Evolutionary conservation across 2,113 vertebrate genomes (phyloP).

Genomic region (Struthidea cinerea): DNA sequence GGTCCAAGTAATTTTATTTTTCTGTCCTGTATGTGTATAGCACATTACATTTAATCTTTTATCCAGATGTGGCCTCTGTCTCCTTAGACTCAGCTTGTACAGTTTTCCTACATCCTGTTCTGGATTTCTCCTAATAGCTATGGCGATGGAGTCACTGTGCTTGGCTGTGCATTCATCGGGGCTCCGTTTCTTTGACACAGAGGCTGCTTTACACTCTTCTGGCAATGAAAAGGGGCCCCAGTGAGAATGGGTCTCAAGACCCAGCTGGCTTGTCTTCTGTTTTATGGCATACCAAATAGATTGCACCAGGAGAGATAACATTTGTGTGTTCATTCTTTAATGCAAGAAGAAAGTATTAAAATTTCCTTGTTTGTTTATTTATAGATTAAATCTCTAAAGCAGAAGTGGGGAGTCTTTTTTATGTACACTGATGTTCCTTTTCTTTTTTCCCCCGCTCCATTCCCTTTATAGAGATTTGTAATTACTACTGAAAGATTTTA

Average conservation of each 20-base stretch:
- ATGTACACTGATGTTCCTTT: neutral
- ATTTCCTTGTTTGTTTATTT: neutral
- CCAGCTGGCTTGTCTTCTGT: constrained; percentile 11
- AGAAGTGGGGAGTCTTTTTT: neutral
- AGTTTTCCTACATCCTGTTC: constrained; percentile 50
- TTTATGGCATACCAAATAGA: neutral
- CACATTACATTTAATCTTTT: constrained; percentile 17
- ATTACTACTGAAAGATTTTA: neutral
- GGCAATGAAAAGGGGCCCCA: neutral
- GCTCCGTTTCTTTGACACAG: neutral
- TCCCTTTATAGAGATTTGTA: neutral
- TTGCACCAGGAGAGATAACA: neutral
- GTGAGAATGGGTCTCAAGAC: neutral
- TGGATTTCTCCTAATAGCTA: constrained; percentile 38
- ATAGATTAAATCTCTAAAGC: neutral
- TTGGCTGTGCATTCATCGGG: neutral
- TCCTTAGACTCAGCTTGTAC: constrained; percentile 1
- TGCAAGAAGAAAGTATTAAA: neutral
- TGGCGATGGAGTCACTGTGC: neutral
- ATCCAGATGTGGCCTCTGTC: constrained; percentile 27
- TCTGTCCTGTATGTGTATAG: neutral
- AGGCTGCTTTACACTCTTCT: neutral
- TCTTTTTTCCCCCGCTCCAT: accelerated
- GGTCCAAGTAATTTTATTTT: constrained; percentile 23
- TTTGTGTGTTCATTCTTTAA: neutral